Base-by-base conservation (phyloP, 2,888 invertebrate genomes). In the Stenichneumon culpator region DNA sequence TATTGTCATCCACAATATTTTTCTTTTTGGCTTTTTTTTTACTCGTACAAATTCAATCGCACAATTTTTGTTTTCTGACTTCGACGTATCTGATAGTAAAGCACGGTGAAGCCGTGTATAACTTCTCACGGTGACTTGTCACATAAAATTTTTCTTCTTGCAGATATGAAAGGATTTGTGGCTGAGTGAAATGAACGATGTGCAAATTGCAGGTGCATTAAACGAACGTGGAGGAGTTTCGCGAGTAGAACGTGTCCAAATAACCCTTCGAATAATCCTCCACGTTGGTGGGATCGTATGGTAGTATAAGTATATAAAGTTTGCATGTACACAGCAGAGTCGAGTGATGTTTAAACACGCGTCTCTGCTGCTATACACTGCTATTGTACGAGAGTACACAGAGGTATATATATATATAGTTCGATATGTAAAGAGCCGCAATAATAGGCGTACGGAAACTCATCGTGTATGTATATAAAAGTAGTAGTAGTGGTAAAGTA, bases 401-500 rank as follows among this genome's bases (percentile, higher is more conserved):
- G 63, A 54, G 63, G 83, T 70, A 57, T 70, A 79, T 79, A 80
- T 67, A 54, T 79, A 79, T 67, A 65, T 86, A 75, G 80, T 69
- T 84, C 32, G 44, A 57, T 54, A 50, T 75, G 68, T 82, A 72
- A 52, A 70, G 79, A 82, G 70, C 65, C 69, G 68, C 60, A 74
- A 32, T 78, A 78, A 78, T 52, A 77, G 77, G 72, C 84, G 67
- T 81, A 81, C 68, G 73, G 78, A 84, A 84, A 84, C 84, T 81
- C 84, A 84, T 84, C 74, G 84, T 84, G 81, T 84, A 68, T 73
- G 78, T 81, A 79, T 78, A 67, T 60, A 47, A 75, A 70, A 67
- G 70, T 68, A 74, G 67, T 68, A 74, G 67, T 22, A 25, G 65
- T 54, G 47, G 57, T 80, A 68, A 11, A 68, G 67, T 69, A 83